Percentiles rank a stretch among this genome's conserved stretches.
These are phyloP conservation scores for Mus spicilegus DNA, from an alignment of 2,113 vertebrate species.

Conservation along the genomic window DNA sequence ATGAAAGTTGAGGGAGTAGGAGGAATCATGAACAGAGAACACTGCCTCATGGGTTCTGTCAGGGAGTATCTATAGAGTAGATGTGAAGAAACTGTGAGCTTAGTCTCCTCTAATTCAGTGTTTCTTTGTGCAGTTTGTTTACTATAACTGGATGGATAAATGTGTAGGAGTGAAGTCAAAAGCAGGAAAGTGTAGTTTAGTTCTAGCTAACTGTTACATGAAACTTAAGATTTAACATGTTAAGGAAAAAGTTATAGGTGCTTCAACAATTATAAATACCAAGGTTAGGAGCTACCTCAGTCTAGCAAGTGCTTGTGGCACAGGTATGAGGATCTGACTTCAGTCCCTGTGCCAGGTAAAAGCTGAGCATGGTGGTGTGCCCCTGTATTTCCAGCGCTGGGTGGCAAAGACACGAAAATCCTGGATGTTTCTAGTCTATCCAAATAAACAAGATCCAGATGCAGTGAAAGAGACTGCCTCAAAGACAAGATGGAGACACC, in stretches of 20 bases:
- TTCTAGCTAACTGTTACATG: background rate
- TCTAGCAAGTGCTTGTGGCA: background rate
- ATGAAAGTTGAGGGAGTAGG: background rate
- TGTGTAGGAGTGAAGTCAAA: background rate
- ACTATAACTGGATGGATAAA: background rate
- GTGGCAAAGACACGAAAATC: background rate
- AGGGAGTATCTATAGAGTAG: conserved; percentile 4
- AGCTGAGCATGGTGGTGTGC: background rate
- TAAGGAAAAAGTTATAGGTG: background rate
- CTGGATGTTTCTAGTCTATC: no score
- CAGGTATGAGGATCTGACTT: background rate
- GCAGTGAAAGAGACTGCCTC: background rate
- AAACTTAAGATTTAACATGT: conserved; percentile 38
- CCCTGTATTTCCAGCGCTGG: no score
- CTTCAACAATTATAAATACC: background rate
- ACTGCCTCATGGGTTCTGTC: background rate
- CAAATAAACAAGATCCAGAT: background rate
- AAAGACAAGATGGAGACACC: background rate
- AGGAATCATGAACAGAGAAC: background rate
- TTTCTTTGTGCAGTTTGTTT: conserved; percentile 50
- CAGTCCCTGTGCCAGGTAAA: background rate
- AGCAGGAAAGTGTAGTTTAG: background rate
- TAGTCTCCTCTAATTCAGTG: conserved; percentile 29
- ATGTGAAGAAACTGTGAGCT: background rate
- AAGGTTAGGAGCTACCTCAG: background rate